phyloP scores from a whole-genome alignment of 1,140 invertebrate species.

The Euura saliciscinereae region DNA sequence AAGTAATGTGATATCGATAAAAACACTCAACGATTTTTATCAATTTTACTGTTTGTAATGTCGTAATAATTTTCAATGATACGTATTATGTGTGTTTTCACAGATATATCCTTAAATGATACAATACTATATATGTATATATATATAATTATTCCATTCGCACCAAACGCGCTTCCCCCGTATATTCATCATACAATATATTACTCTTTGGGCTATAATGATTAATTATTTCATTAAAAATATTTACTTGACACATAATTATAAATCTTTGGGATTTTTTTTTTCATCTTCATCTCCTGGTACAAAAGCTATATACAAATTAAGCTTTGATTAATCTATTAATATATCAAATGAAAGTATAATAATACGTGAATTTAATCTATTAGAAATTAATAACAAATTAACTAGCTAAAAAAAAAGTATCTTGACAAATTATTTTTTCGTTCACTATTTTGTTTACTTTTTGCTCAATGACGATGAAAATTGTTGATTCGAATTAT shows the following conservation, averaged over 20 bases:
- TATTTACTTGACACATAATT: conserved; percentile 18
- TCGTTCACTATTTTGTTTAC: no score
- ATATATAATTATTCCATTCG: not conserved
- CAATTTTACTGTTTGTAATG: not conserved
- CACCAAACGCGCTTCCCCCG: not conserved
- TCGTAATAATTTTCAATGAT: not conserved
- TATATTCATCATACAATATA: conserved; percentile 28
- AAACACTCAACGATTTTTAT: not conserved
- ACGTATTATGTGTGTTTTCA: no score
- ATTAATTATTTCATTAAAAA: conserved; percentile 20
- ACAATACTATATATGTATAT: not conserved
- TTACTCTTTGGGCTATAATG: conserved; percentile 36
- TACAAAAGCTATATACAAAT: no score
- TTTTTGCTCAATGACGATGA: no score
- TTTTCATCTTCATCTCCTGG: no score
- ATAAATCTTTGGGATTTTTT: conserved; percentile 35
- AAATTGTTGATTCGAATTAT: no score
- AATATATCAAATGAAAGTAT: conserved; percentile 39
- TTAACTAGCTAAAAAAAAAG: no score
- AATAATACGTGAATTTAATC: conserved; percentile 9
- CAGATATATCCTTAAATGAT: not conserved
- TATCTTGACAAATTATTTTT: no score
- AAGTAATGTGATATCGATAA: not conserved
- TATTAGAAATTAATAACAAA: not conserved
- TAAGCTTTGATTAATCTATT: no score